Conservation (phyloP, 2,113 vertebrate species). For the Empidonax traillii region DNA sequence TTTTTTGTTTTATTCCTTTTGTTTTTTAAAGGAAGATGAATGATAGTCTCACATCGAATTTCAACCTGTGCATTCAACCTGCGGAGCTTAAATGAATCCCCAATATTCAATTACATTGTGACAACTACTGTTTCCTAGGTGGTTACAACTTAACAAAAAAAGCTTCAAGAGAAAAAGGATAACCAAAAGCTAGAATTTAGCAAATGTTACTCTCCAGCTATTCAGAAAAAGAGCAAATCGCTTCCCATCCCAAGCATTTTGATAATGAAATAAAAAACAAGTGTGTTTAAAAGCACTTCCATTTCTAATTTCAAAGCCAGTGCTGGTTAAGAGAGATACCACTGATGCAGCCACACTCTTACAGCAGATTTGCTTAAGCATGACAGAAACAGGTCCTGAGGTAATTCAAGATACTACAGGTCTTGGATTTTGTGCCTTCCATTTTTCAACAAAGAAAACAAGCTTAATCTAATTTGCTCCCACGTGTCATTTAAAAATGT, state of each 20-base stretch:
- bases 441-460: not conserved
- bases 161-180: not conserved
- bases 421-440: not conserved
- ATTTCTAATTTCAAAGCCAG: not conserved
- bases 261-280: not conserved
- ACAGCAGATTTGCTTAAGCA: not conserved
- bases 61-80: not conserved
- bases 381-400: not conserved
- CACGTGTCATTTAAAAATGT: not conserved
- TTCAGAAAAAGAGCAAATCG: not conserved
- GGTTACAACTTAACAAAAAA: not conserved
- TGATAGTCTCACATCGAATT: not conserved
- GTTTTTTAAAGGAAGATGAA: not conserved
- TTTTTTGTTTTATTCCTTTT: not conserved
- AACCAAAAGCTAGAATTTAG: not conserved
- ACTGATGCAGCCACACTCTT: not conserved
- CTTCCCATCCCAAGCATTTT: not conserved
- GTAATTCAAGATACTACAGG: slow-evolving; percentile 5
- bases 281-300: not conserved
- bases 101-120: not conserved
- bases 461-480: not conserved
- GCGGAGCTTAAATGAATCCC: not conserved
- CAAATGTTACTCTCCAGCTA: not conserved
- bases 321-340: not conserved
- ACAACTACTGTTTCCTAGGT: not conserved